Evolutionary conservation across 2,888 invertebrate genomes (phyloP).

Genomic region (Aethes cnicana): DNA sequence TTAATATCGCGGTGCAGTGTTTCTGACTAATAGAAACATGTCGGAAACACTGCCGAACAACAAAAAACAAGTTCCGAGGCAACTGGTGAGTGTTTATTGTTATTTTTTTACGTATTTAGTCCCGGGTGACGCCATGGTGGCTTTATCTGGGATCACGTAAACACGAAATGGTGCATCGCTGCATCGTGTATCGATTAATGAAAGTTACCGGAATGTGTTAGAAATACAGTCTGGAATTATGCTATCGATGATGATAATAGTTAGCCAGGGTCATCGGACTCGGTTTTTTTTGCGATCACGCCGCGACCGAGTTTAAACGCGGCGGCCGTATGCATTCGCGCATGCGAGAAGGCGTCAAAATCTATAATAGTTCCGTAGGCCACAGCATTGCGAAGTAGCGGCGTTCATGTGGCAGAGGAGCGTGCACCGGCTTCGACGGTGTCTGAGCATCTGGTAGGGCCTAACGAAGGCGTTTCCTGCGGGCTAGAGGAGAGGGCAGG

Average conservation of each 20-base stretch:
- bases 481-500: constrained; percentile 57
- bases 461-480: constrained; percentile 75
- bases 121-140: constrained; percentile 85
- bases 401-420: constrained; percentile 50
- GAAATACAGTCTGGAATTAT: constrained; percentile 45
- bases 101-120: constrained; percentile 79
- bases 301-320: constrained; percentile 78
- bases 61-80: constrained; percentile 83
- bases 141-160: constrained; percentile 85
- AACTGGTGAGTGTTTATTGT: constrained; percentile 84
- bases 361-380: constrained; percentile 77
- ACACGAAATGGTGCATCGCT: constrained; percentile 83
- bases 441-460: constrained; percentile 50
- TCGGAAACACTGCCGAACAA: constrained; percentile 82
- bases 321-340: constrained; percentile 80
- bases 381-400: constrained; percentile 61
- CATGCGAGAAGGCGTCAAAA: constrained; percentile 81
- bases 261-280: constrained; percentile 69
- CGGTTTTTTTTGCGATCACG: constrained; percentile 71
- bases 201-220: constrained; percentile 56
- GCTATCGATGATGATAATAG: constrained; percentile 49
- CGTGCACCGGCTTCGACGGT: constrained; percentile 58
- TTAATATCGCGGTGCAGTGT: constrained; percentile 77
- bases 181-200: constrained; percentile 80
- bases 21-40: constrained; percentile 81